Evolutionary conservation across 2,888 invertebrate genomes (phyloP), one percentile per base, ranked within the genome.

Genomic region (Orchesellides sinensis): DNA sequence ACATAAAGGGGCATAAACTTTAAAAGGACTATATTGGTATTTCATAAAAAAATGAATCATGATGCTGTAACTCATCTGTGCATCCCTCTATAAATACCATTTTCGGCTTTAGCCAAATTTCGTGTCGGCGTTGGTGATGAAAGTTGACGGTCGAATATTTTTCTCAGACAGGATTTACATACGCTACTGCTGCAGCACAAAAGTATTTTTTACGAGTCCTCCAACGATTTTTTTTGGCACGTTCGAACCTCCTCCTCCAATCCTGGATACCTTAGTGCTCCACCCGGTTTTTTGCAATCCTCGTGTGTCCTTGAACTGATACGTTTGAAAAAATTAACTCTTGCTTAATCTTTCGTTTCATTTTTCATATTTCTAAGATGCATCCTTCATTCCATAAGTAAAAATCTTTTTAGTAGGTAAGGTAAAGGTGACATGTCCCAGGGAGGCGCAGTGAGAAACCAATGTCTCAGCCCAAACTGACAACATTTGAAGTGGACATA

Each of bases 211-310:
- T 63, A 17, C 40, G 40, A 40, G 6, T 63, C 23, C 68, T 69
- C 66, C 14, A 35, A 21, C 56, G 29, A n/a, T 49, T 47, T 47
- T 47, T 47, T 54, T 35, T 32, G 35, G 23, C 52, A 52, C 21
- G 40, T 19, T n/a, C 29, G 68, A 74, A 69, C 61, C 68, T 73
- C 81, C 81, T 73, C 72, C 80, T 68, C 79, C 74, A 69, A 74
- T 63, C 74, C 74, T 69, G 69, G 74, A 81, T 69, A n/a, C n/a
- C n/a, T 81, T 59, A 10, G 29, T 59, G 68, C 81, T 81, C 81
- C 81, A 81, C 81, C 81, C 81, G 81, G 68, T 73, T 81, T 81
- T 79, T 81, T 69, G 73, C 54, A 74, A 59, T 61, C 29, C 25
- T 32, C 49, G 40, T 47, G 52, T 69, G 74, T 66, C 81, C 81